phyloP scores from a whole-genome alignment of 2,113 vertebrate genomes.

The Tetraodon nigroviridis region DNA sequence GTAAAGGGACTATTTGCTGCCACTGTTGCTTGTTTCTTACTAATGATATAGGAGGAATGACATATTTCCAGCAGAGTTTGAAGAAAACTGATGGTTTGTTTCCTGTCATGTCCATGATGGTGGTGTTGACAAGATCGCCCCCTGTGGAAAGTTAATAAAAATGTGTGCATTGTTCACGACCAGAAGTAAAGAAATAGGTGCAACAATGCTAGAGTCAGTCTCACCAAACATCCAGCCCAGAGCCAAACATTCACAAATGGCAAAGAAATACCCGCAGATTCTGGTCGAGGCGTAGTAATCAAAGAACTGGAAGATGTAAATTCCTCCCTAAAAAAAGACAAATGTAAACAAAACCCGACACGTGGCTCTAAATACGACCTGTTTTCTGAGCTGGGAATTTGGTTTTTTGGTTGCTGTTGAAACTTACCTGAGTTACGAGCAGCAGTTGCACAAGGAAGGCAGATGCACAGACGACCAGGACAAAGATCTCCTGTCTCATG shows the following conservation, averaged over 20 bases:
- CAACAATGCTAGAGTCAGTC: neutral
- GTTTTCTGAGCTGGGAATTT: neutral
- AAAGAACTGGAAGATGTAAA: constrained; percentile 60
- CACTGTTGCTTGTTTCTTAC: constrained; percentile 26
- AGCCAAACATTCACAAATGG: constrained; percentile 37
- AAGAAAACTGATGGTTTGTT: constrained; percentile 41
- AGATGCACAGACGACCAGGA: constrained; percentile 29
- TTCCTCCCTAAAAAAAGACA: constrained; percentile 38
- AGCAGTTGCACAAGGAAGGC: constrained; percentile 33
- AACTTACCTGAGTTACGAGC: constrained; percentile 47
- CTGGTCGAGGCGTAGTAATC: constrained; percentile 56
- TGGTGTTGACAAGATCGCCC: constrained; percentile 8
- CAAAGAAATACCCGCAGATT: constrained; percentile 41
- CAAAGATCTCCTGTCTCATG: constrained; percentile 29
- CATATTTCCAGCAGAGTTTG: constrained; percentile 47
- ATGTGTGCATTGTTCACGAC: neutral
- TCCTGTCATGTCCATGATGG: constrained; percentile 47
- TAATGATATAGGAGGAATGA: constrained; percentile 43
- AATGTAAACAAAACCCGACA: neutral
- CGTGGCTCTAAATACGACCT: neutral
- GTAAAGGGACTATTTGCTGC: too few relatives aligned
- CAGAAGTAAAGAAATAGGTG: neutral
- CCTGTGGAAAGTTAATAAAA: constrained; percentile 20
- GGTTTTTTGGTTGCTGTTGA: neutral
- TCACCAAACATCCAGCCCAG: constrained; percentile 60